Base-by-base conservation (phyloP, 2,888 invertebrate genomes). In the Oscheius myriophilus region DNA sequence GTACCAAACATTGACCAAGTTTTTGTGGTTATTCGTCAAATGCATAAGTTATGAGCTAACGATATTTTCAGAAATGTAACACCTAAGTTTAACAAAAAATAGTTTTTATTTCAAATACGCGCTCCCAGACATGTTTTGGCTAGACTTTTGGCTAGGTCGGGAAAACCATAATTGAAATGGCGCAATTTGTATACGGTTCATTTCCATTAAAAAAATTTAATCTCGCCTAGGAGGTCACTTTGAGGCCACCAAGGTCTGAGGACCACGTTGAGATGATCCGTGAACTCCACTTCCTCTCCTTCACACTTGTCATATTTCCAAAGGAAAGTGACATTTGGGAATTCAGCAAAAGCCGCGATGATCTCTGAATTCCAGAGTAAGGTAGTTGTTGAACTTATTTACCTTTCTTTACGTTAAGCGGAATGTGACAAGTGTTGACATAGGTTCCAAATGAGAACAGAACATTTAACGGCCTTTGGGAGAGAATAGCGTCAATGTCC, bases 321-420 rank as follows among this genome's bases (percentile, higher is more conserved):
- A 14, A 64, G 23, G n/a, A 64, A 64, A 21, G 64, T 64, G n/a
- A 64, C 54, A 21, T 64, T 33, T n/a, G 64, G 52, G 41, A 64
- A 64, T 23, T 18, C 18, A 51, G 64, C 12, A n/a, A 64, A 64
- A 41, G 64, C 64, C 2, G 52, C 43, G 11, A 54, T 42, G 23
- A 64, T 39, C 23, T 52, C 64, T 64, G 18, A n/a, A 62, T 16
- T 54, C 12, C 26, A 26, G 11, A 54, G 3, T 4, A 16, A 25
- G 1, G 1, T 11, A 23, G 23, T 54, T 16, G 1, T 54, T 18
- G 14, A 57, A 3, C 4, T n/a, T 14, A n/a, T 33, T 4, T 23
- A 64, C 64, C 64, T 25, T 7, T 21, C 53, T 64, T 64, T 6
- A 64, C 2, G 1, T 9, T 9, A n/a, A 25, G 21, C 2, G 64